Evolutionary conservation across 2,888 invertebrate species (phyloP).

Genomic region (Folsomia manolachei): DNA sequence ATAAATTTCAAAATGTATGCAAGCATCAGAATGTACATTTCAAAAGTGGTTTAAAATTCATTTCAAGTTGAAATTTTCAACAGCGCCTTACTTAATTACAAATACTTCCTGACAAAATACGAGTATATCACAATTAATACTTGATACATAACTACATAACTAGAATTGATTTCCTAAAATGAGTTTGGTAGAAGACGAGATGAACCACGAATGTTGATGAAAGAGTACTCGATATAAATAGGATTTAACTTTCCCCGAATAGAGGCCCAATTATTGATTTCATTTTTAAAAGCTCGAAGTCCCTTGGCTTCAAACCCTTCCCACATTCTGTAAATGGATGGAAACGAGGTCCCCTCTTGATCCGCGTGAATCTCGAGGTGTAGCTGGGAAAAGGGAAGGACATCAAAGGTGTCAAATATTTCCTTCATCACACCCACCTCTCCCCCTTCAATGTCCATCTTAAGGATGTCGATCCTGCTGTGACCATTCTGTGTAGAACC

Average conservation of each 20-base stretch:
- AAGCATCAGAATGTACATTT: no score
- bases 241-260: conserved; percentile 11
- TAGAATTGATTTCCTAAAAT: no score
- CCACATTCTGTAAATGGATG: conserved; percentile 29
- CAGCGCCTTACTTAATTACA: no score
- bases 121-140: no score
- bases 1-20: no score
- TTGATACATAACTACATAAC: no score
- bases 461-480: conserved; percentile 29
- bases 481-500: conserved; percentile 26
- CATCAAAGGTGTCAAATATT: conserved; percentile 23
- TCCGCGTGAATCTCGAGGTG: conserved; percentile 21
- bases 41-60: no score
- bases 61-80: no score
- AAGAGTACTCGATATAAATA: conserved; percentile 26
- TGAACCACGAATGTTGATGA: conserved; percentile 22
- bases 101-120: no score
- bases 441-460: conserved; percentile 36
- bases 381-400: conserved; percentile 30
- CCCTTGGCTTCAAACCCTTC: conserved; percentile 26
- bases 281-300: conserved; percentile 25
- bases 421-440: conserved; percentile 24
- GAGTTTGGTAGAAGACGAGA: not conserved
- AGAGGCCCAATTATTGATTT: conserved; percentile 27
- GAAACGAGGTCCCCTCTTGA: conserved; percentile 14